Conservation (phyloP, 2,797 vertebrate species). For the Loriculus beryllinus region DNA sequence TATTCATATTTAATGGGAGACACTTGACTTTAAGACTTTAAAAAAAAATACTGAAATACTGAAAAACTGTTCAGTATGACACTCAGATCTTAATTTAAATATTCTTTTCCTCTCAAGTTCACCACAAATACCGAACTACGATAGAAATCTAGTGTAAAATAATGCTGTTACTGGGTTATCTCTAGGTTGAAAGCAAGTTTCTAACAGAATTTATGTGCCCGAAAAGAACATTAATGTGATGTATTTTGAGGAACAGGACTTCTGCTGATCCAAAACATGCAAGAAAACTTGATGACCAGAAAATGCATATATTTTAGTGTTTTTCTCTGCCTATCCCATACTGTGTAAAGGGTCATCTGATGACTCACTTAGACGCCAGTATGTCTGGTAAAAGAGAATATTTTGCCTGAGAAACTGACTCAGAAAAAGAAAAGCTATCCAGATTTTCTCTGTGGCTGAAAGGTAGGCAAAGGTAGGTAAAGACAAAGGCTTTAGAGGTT, state of each 20-base stretch:
- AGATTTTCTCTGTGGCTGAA: neutral
- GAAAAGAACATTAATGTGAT: neutral
- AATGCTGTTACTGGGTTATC: neutral
- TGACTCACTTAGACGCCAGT: neutral
- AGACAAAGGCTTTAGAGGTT: neutral
- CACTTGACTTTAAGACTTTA: neutral
- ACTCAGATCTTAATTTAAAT: neutral
- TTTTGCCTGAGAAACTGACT: neutral
- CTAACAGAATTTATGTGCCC: neutral
- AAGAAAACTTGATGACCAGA: neutral
- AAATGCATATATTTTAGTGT: neutral
- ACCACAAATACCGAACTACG: neutral
- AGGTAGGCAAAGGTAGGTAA: neutral
- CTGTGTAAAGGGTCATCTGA: neutral
- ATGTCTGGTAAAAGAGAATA: neutral
- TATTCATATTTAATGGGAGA: constrained; percentile 36
- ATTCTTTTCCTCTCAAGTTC: neutral
- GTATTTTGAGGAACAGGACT: neutral
- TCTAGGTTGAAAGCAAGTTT: neutral
- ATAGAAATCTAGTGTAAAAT: neutral
- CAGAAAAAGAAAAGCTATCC: neutral
- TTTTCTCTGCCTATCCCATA: neutral
- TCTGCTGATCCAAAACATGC: neutral
- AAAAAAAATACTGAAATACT: neutral
- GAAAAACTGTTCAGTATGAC: neutral